phyloP scores from a whole-genome alignment of 2,888 invertebrate genomes.

The Dynastes tityus region DNA sequence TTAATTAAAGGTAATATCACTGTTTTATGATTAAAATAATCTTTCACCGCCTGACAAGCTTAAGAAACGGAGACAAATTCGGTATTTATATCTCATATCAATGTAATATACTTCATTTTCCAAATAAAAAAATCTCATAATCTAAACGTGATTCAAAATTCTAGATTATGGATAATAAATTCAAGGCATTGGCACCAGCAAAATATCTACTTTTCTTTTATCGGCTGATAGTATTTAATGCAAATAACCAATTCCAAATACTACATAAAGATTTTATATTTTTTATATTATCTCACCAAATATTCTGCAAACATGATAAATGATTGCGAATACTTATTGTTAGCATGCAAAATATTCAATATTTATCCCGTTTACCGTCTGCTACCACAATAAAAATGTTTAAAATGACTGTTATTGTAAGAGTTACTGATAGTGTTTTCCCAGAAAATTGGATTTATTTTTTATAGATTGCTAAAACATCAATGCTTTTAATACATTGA shows the following conservation, averaged over 20 bases:
- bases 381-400: neutral
- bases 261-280: neutral
- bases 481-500: neutral
- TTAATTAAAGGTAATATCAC: too few relatives aligned
- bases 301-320: neutral
- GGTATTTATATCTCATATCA: neutral
- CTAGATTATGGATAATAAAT: slow-evolving; percentile 17
- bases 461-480: neutral
- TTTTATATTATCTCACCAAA: neutral
- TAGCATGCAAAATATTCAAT: neutral
- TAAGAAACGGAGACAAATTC: neutral
- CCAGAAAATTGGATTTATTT: neutral
- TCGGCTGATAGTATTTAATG: slow-evolving; percentile 7
- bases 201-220: slow-evolving; percentile 17
- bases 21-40: too few relatives aligned
- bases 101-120: neutral
- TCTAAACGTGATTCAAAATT: slow-evolving; percentile 13
- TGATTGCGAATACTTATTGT: neutral
- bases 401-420: neutral
- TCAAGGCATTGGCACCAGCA: slow-evolving; percentile 26
- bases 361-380: neutral
- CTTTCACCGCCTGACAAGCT: neutral
- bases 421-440: neutral
- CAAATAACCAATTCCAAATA: slow-evolving; percentile 20
- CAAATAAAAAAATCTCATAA: slow-evolving; percentile 3